Evolutionary conservation across 1,140 invertebrate species (phyloP).

Genomic region (Drosophila melanica): DNA sequence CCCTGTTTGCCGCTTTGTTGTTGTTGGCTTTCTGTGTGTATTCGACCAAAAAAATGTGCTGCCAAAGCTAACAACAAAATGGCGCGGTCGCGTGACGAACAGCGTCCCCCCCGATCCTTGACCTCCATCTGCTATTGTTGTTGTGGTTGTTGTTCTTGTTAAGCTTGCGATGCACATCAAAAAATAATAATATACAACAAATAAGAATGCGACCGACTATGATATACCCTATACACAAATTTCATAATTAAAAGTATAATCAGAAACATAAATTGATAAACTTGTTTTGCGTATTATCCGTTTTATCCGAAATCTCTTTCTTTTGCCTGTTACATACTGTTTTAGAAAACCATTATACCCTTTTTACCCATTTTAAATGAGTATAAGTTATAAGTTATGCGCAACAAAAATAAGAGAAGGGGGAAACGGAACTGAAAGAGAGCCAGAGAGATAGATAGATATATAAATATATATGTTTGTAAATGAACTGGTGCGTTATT

Average conservation of each 20-base stretch:
- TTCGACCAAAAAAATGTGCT: slow-evolving; percentile 45
- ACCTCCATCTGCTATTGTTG: slow-evolving; percentile 1
- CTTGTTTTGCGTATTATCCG: too few species aligned
- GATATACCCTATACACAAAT: too few species aligned
- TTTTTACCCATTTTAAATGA: too few species aligned
- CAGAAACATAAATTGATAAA: too few species aligned
- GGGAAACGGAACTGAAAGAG: background rate
- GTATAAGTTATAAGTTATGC: slow-evolving; percentile 25
- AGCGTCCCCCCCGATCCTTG: slow-evolving; percentile 24
- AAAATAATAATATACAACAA: slow-evolving; percentile 25
- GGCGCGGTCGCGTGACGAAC: slow-evolving; percentile 55
- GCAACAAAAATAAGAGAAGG: slow-evolving; percentile 9
- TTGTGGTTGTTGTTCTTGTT: slow-evolving; percentile 19
- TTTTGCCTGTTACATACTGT: too few species aligned
- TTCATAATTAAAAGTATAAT: too few species aligned
- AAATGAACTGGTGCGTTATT: slow-evolving; percentile 62
- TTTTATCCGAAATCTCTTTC: too few species aligned
- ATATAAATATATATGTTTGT: background rate
- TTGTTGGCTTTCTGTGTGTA: slow-evolving; percentile 6
- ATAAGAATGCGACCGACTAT: too few species aligned
- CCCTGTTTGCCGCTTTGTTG: slow-evolving; percentile 40
- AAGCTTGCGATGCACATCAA: slow-evolving; percentile 17
- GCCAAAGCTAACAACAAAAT: slow-evolving; percentile 70
- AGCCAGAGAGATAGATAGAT: background rate
- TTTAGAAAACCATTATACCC: too few species aligned